Evolutionary conservation across 2,888 invertebrate species (phyloP), one percentile per base, ranked within the genome.

Genomic region (Heliconius charithonia): DNA sequence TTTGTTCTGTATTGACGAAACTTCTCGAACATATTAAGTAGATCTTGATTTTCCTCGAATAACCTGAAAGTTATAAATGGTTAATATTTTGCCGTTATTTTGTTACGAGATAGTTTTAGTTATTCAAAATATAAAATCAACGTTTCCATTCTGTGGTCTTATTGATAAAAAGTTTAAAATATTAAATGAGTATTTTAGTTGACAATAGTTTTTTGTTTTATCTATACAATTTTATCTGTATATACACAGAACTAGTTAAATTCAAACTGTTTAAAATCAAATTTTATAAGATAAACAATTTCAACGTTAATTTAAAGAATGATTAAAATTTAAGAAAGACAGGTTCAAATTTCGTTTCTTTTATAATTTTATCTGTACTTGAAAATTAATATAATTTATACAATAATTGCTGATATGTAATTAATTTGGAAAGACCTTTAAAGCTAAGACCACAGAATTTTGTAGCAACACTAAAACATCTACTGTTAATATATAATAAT

Each of bases 41-140:
- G 95, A 83, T 98, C 98, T 82, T 96, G 95, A 89, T 98, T 97
- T 84, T 98, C 97, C 91, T 98, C 98, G 91, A 98, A 98, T 86
- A 98, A 95, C 91, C 98, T 98, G 96, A 4, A 84, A 82, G 85
- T 82, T 80, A 82, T 37, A 1, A 4, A n/a, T 13, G 41, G 0
- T 37, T 65, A 27, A 77, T 78, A 69, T n/a, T 75, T 37, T 19
- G 41, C 12, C 75, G 7, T 25, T 12, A 62, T 45, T 12, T 67
- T 4, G 25, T 22, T 67, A 13, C 6, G 7, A 56, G 70, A 76
- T 76, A 80, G 45, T 76, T 12, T 19, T 66, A 65, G 65, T 65
- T 65, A 45, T 45, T 65, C 19, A 7, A 7, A 41, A 63, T 12
- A 41, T 63, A 37, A 19, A 9, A 25, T 25, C 59, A 62, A 56